phyloP scores from a whole-genome alignment of 2,113 vertebrate genomes.

The Alligator mississippiensis region DNA sequence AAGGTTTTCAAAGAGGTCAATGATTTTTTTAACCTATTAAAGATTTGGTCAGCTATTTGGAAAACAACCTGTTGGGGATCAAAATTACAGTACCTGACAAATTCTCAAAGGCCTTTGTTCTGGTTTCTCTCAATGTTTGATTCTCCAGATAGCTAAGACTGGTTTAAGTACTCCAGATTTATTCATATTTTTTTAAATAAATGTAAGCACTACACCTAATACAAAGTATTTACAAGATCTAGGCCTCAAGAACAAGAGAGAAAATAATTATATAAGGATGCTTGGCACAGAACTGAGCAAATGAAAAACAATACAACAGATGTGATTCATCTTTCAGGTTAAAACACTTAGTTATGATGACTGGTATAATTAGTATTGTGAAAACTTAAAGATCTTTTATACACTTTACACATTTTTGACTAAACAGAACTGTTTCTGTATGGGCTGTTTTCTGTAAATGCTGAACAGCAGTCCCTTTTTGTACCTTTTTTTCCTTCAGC shows the following conservation, averaged over 20 bases:
- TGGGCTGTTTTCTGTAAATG: constrained; percentile 30
- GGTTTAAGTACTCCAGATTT: background rate
- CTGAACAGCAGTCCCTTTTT: constrained; percentile 35
- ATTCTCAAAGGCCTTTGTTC: background rate
- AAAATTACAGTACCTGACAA: background rate
- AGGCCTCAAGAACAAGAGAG: background rate
- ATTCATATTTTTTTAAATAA: background rate
- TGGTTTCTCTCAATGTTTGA: background rate
- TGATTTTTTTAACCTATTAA: background rate
- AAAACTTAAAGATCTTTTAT: constrained; percentile 16
- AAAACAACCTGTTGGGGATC: background rate
- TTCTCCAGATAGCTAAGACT: background rate
- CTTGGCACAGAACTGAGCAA: background rate
- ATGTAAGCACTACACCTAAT: background rate
- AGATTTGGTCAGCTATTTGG: background rate
- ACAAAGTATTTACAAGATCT: background rate
- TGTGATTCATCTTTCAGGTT: background rate
- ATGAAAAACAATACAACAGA: background rate
- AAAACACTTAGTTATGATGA: background rate
- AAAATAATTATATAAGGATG: background rate
- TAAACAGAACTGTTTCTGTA: constrained; percentile 42
- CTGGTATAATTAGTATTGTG: constrained; percentile 4
- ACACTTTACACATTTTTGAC: background rate
- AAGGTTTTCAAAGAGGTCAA: background rate
- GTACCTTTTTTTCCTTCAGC: constrained; percentile 23